Percentiles rank a stretch among this genome's conserved stretches.
Conservation (phyloP, 2,888 invertebrate genomes). For the Polymixis flavicincta region DNA sequence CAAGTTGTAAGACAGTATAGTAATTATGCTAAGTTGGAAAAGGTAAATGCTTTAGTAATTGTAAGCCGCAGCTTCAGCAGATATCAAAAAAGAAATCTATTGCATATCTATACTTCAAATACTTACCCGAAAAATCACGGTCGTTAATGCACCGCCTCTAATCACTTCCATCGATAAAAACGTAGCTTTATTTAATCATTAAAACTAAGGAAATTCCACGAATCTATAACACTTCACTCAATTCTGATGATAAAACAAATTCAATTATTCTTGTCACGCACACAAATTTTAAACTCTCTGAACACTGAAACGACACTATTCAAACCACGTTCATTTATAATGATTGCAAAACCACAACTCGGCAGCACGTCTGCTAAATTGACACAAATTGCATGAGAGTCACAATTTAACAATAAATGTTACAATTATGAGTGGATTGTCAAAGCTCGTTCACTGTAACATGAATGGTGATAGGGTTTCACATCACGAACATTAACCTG, state of each 20-base stretch:
- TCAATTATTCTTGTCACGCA: constrained; percentile 73
- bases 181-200: constrained; percentile 83
- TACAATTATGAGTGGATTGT: constrained; percentile 64
- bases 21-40: constrained; percentile 51
- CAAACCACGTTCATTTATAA: constrained; percentile 75
- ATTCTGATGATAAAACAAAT: constrained; percentile 65
- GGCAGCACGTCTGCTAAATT: constrained; percentile 81
- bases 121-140: constrained; percentile 86
- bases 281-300: constrained; percentile 74
- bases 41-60: constrained; percentile 54
- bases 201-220: constrained; percentile 89
- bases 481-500: constrained; percentile 64
- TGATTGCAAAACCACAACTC: constrained; percentile 76
- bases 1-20: constrained; percentile 47
- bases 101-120: constrained; percentile 84
- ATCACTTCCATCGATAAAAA: constrained; percentile 83
- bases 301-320: constrained; percentile 78
- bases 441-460: constrained; percentile 67
- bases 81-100: constrained; percentile 81
- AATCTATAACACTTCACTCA: constrained; percentile 82
- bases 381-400: constrained; percentile 86
- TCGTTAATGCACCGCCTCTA: constrained; percentile 88
- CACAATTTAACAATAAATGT: constrained; percentile 76
- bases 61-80: constrained; percentile 73
- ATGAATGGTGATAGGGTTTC: constrained; percentile 61